Conservation (phyloP, 2,113 vertebrate genomes). For the Proteles cristata region DNA sequence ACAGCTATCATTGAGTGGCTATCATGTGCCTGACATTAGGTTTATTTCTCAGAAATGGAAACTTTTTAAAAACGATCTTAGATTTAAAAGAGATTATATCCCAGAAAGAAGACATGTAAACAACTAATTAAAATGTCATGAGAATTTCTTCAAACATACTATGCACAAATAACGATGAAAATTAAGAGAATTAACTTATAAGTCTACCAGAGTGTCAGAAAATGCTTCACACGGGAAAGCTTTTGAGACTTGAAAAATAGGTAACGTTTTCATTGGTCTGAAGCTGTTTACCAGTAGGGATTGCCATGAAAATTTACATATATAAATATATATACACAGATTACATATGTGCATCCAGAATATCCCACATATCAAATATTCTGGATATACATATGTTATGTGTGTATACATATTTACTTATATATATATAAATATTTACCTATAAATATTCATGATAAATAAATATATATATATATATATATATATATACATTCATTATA, state of each 20-base stretch:
- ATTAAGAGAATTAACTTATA: neutral
- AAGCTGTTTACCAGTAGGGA: neutral
- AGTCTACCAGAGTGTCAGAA: neutral
- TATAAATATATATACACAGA: neutral
- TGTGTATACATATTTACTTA: no score
- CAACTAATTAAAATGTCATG: neutral
- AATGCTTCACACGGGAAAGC: neutral
- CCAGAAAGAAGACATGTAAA: neutral
- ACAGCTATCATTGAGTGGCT: neutral
- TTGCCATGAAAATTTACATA: neutral
- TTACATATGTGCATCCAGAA: neutral
- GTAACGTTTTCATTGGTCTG: neutral
- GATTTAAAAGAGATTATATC: neutral
- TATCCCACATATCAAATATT: neutral
- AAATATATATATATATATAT: no score
- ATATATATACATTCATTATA: no score
- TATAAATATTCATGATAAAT: no score
- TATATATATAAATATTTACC: neutral
- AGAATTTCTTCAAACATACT: neutral
- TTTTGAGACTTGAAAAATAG: neutral
- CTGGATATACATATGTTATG: no score
- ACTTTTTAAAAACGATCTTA: neutral
- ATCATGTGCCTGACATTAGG: neutral
- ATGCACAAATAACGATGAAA: neutral
- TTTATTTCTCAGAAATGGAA: neutral